Percentiles rank a stretch among this genome's conserved stretches.
Conservation (phyloP, 2,113 vertebrate species). For the Melanostigma gelatinosum region DNA sequence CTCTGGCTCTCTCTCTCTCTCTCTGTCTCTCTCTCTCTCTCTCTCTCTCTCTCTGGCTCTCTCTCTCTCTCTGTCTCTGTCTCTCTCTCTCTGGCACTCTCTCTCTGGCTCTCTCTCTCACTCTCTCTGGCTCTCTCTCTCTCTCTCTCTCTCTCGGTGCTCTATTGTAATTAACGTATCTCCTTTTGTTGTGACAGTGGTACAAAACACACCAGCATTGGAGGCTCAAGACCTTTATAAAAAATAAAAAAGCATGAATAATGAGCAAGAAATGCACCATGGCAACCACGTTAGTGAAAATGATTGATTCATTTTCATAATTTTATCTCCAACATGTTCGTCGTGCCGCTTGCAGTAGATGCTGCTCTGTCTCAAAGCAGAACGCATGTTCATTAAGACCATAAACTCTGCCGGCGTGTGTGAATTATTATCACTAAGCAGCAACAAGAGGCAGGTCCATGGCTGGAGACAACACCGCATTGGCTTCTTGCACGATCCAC, state of each 20-base stretch:
- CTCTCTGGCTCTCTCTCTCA: constrained; percentile 6
- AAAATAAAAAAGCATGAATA: neutral
- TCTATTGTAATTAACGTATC: neutral
- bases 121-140: neutral
- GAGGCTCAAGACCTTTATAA: constrained; percentile 19
- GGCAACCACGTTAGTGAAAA: constrained; percentile 25
- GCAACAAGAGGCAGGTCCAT: neutral
- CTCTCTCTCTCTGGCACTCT: neutral
- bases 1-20: neutral
- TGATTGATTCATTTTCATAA: neutral
- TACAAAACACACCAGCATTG: constrained; percentile 4
- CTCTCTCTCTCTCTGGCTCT: neutral
- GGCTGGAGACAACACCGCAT: neutral
- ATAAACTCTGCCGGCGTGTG: neutral
- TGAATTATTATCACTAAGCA: neutral
- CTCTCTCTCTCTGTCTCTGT: neutral
- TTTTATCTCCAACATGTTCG: neutral
- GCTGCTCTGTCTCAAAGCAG: neutral
- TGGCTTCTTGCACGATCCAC: neutral
- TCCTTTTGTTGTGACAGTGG: neutral
- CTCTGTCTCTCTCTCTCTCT: constrained; percentile 9
- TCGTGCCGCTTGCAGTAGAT: neutral
- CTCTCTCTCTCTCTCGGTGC: neutral
- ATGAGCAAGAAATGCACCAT: constrained; percentile 9
- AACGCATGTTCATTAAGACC: neutral